Evolutionary conservation across 1,140 invertebrate genomes (phyloP).

Genomic region (Holcopasites calliopsidis): DNA sequence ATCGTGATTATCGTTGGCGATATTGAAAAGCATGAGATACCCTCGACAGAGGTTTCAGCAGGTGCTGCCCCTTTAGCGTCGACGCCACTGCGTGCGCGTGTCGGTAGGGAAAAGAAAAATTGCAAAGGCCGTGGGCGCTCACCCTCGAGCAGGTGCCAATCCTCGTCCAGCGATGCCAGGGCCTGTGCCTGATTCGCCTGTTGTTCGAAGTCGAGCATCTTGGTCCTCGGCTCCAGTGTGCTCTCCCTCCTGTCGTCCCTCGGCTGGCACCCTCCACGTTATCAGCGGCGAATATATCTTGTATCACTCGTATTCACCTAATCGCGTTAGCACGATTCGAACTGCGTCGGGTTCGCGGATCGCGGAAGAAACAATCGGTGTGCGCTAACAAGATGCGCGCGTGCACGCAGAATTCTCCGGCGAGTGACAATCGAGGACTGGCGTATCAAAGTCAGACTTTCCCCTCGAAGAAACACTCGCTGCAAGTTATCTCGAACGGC

Average conservation of each 20-base stretch:
- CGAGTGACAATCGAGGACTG: constrained; percentile 39
- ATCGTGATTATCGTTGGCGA: neutral
- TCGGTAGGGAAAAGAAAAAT: constrained; percentile 49
- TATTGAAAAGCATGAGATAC: neutral
- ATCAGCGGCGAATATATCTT: neutral
- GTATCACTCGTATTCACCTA: constrained; percentile 22
- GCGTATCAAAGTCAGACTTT: constrained; percentile 39
- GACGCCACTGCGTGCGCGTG: neutral
- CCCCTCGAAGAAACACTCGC: constrained; percentile 31
- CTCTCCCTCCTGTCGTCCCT: neutral
- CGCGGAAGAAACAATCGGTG: neutral
- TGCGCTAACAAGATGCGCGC: neutral
- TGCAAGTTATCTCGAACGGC: constrained; percentile 39
- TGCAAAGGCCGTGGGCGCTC: constrained; percentile 68
- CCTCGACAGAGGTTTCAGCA: constrained; percentile 6
- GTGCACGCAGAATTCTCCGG: constrained; percentile 25
- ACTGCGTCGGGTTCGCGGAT: neutral
- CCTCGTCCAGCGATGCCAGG: constrained; percentile 67
- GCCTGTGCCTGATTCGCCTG: constrained; percentile 70
- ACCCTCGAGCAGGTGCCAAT: constrained; percentile 74
- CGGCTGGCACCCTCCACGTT: neutral
- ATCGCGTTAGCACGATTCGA: neutral
- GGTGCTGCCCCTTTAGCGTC: neutral
- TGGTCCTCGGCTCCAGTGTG: constrained; percentile 14
- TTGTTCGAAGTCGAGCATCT: constrained; percentile 72